Conservation (phyloP, 1,140 invertebrate species). For the Ooceraea biroi region DNA sequence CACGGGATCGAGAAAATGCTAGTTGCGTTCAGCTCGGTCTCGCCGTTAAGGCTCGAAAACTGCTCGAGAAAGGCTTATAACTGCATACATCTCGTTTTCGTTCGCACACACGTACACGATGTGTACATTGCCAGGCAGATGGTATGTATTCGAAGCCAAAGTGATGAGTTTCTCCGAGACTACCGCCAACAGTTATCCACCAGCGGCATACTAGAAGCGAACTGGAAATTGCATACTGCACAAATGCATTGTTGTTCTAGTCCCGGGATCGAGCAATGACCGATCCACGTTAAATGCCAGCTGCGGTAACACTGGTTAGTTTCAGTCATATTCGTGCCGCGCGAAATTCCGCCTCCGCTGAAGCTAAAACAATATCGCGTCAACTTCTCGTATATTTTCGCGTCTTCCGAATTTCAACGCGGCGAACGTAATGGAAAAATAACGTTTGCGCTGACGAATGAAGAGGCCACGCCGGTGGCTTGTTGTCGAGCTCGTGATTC, state of each 20-base stretch:
- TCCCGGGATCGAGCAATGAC: constrained; percentile 46
- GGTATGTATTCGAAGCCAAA: constrained; percentile 13
- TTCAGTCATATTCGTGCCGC: constrained; percentile 27
- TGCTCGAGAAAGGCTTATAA: constrained; percentile 14
- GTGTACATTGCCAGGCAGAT: constrained; percentile 39
- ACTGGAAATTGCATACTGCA: constrained; percentile 47
- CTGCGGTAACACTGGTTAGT: constrained; percentile 43
- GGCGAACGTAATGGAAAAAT: not conserved
- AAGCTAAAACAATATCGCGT: not conserved
- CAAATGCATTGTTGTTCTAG: constrained; percentile 44
- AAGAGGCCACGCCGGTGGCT: no score
- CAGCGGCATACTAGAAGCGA: constrained; percentile 37
- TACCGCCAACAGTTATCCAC: constrained; percentile 25
- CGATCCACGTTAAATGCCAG: constrained; percentile 47
- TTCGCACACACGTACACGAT: not conserved
- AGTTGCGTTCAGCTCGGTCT: not conserved
- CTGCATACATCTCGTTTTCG: not conserved
- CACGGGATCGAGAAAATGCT: not conserved
- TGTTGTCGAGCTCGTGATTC: not conserved
- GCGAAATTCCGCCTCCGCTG: constrained; percentile 26
- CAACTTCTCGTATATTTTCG: not conserved
- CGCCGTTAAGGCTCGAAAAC: constrained; percentile 9
- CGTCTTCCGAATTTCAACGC: not conserved
- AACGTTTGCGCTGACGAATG: not conserved
- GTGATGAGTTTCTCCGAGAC: constrained; percentile 47